phyloP scores from a whole-genome alignment of 92 coral and sea anemone species.

The Umimayanthus kanabou region DNA sequence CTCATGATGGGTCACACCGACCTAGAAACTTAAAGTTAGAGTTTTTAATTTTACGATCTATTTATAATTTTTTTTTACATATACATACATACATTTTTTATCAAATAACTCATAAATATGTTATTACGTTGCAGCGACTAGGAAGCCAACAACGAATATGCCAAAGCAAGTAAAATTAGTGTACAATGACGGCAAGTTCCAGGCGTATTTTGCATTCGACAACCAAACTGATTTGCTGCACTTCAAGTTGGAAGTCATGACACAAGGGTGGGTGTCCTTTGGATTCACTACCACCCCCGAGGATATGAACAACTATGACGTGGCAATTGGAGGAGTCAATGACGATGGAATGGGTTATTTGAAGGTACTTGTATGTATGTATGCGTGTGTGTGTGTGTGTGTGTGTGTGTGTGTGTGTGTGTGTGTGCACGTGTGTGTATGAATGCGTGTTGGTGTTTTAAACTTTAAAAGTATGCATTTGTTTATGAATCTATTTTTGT shows the following conservation, averaged over 20 bases:
- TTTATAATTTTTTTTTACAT: too few relatives aligned
- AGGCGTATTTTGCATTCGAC: conserved; percentile 9
- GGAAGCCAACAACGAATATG: neutral
- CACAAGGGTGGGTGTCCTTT: conserved; percentile 34
- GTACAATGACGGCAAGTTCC: conserved; percentile 15
- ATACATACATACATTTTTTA: too few relatives aligned
- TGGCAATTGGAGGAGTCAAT: conserved; percentile 26
- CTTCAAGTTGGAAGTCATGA: conserved; percentile 33
- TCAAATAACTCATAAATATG: too few relatives aligned
- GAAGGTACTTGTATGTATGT: conserved; percentile 14
- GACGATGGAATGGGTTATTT: neutral
- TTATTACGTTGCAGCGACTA: neutral
- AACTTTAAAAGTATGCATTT: too few relatives aligned
- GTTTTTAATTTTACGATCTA: too few relatives aligned
- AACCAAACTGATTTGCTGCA: conserved; percentile 25
- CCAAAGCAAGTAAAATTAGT: neutral
- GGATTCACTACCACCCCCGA: conserved; percentile 36
- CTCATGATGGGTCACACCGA: too few relatives aligned
- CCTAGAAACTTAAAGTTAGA: too few relatives aligned
- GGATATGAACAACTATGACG: conserved; percentile 21
- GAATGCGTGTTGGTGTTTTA: too few relatives aligned
- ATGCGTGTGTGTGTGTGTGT: too few relatives aligned
- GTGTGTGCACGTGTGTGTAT: too few relatives aligned
- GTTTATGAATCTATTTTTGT: neutral
- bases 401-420: too few relatives aligned